These are phyloP conservation scores for Pseudomyrmex dendroicus DNA, from an alignment of 1,140 invertebrate species.

Conservation along the genomic window DNA sequence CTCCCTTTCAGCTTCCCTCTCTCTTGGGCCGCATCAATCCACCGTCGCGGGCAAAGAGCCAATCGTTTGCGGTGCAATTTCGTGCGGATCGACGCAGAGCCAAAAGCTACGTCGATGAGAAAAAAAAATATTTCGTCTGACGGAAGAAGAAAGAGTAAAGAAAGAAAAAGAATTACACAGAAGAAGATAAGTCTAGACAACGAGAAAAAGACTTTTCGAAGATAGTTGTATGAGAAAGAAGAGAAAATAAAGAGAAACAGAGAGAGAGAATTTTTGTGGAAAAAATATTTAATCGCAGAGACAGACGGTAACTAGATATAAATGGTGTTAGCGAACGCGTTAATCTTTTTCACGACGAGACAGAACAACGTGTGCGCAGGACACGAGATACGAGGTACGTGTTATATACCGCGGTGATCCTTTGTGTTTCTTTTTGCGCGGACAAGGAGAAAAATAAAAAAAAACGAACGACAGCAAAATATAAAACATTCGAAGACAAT, in stretches of 20 bases:
- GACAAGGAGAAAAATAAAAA: conserved; percentile 34
- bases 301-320: conserved; percentile 10
- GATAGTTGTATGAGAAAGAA: not conserved
- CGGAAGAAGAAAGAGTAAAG: not conserved
- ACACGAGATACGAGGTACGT: not conserved
- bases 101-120: conserved; percentile 25
- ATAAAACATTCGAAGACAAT: conserved; percentile 51
- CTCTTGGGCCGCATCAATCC: conserved; percentile 56
- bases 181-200: not conserved
- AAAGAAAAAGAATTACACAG: conserved; percentile 31
- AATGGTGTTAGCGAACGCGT: conserved; percentile 29
- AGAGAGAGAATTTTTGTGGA: not conserved
- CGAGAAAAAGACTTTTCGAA: conserved; percentile 13
- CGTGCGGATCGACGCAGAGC: conserved; percentile 37
- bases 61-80: conserved; percentile 65
- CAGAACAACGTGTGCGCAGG: not conserved
- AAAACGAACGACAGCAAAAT: conserved; percentile 26
- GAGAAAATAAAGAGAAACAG: not conserved
- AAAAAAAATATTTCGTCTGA: conserved; percentile 30
- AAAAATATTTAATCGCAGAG: conserved; percentile 11
- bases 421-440: conserved; percentile 6
- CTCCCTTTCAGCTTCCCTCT: not conserved
- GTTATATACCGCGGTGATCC: conserved; percentile 35
- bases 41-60: conserved; percentile 55
- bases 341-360: conserved; percentile 22